Evolutionary conservation across 2,113 vertebrate species (phyloP), one percentile per base, ranked within the genome.

Genomic region (Smithornis capensis): DNA sequence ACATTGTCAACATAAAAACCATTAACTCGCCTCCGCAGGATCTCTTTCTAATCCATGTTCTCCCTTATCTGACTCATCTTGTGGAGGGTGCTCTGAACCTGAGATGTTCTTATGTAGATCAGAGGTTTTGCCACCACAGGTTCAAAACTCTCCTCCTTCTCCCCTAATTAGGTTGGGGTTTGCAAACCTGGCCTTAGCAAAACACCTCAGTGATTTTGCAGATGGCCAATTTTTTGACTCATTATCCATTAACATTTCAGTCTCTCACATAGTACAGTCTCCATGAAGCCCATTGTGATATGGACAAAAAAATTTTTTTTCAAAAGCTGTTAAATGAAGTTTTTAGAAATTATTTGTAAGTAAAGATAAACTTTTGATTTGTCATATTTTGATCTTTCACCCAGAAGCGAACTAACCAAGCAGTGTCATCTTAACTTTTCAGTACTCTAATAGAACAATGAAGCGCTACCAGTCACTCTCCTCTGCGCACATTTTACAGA

Each of bases 231-330:
- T 50, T 1, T 37, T 15, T 57, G 42, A 88, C 6, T 22, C 31
- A 29, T 55, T 38, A 63, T 23, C 4, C 18, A 44, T 37, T 9
- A 65, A 45, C 31, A 59, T 59, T 73, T 59, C 27, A 59, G 12
- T 59, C 35, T 59, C 59, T 33, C 27, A 37, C 3, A 45, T 42
- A 90, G 65, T 87, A 92, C 64, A 92, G 63, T 28, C 37, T 79
- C 96, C 79, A 71, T 63, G 95, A 94, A 68, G 42, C 31, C 68
- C 50, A 81, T 59, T 56, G 44, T 92, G 64, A 91, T 65, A 82
- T 17, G 42, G 94, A 84, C 35, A 95, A 97, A 97, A 68, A 71
- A 91, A 89, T 80, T 67, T 19, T 29, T 91, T 97, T 96, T 94
- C 93, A 97, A 94, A 96, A 93, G 49, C 40, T 96, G 42, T 65